Conservation (phyloP, 2,113 vertebrate genomes). For the Seriola aureovittata region DNA sequence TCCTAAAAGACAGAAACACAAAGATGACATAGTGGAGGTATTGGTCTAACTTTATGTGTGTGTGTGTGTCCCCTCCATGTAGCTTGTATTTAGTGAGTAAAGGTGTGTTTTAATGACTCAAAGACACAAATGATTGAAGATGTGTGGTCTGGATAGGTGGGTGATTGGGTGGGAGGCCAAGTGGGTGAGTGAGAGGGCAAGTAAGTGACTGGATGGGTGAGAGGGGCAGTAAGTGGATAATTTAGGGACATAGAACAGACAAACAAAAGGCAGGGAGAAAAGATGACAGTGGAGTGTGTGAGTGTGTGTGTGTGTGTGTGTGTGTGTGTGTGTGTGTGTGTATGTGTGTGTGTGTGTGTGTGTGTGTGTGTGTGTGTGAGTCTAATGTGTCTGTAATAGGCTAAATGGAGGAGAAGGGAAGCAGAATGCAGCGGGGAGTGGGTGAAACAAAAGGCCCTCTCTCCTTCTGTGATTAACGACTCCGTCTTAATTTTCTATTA, state of each 20-base stretch:
- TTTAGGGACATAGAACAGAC: conserved; percentile 29
- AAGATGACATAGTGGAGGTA: not conserved
- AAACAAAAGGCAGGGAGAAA: conserved; percentile 17
- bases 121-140: not conserved
- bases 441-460: conserved; percentile 70
- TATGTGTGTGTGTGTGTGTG: conserved; percentile 52
- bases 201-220: not conserved
- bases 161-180: conserved; percentile 9
- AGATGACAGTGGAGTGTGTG: conserved; percentile 32
- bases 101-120: not conserved
- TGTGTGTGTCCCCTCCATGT: not conserved
- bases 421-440: conserved; percentile 77
- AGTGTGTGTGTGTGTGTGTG: conserved; percentile 36
- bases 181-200: conserved; percentile 20
- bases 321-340: conserved; percentile 47
- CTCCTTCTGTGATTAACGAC: conserved; percentile 84
- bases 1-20: conserved; percentile 75
- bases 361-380: conserved; percentile 54
- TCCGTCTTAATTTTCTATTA: conserved; percentile 86
- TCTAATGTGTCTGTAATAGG: conserved; percentile 76
- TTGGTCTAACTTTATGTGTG: not conserved
- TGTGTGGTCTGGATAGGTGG: not conserved
- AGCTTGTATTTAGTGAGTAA: not conserved
- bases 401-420: conserved; percentile 80
- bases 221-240: conserved; percentile 35